A percentile compares a stretch with the other conserved stretches of the same genome.
Conservation (phyloP, 1,140 invertebrate species). For the Bombus difficillimus region DNA sequence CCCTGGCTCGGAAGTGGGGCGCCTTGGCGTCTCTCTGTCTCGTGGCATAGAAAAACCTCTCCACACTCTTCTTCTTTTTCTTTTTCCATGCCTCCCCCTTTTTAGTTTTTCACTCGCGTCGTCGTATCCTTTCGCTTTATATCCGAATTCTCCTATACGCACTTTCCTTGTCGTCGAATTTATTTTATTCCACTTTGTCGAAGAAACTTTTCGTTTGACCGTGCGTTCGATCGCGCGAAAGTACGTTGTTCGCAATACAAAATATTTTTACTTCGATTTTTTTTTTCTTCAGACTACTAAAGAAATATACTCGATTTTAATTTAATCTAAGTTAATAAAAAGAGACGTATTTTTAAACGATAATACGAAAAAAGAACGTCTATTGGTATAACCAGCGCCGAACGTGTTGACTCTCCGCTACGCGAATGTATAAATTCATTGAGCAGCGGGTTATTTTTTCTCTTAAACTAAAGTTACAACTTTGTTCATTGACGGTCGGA, state of each 20-base stretch:
- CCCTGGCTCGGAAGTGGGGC: constrained; percentile 70
- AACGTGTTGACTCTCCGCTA: no score
- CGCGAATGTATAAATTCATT: not conserved
- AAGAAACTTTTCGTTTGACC: not conserved
- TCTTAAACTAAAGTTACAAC: no score
- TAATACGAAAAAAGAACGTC: not conserved
- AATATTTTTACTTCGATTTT: no score
- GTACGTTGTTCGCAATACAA: not conserved
- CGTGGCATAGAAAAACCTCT: constrained; percentile 71
- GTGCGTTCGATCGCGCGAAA: not conserved
- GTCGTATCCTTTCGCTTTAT: not conserved
- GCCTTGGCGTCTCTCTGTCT: constrained; percentile 74
- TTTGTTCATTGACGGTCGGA: not conserved
- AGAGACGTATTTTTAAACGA: no score
- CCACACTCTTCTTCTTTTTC: constrained; percentile 19
- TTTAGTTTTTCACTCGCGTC: not conserved
- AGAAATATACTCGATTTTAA: no score
- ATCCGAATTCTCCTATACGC: not conserved
- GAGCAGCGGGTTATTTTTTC: not conserved
- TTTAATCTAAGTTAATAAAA: not conserved
- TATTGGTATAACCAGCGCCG: no score
- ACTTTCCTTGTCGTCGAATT: not conserved
- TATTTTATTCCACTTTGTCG: not conserved
- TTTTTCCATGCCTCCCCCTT: not conserved
- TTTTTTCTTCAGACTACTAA: no score